phyloP scores from a whole-genome alignment of 2,888 invertebrate genomes.

The Catocala nupta region DNA sequence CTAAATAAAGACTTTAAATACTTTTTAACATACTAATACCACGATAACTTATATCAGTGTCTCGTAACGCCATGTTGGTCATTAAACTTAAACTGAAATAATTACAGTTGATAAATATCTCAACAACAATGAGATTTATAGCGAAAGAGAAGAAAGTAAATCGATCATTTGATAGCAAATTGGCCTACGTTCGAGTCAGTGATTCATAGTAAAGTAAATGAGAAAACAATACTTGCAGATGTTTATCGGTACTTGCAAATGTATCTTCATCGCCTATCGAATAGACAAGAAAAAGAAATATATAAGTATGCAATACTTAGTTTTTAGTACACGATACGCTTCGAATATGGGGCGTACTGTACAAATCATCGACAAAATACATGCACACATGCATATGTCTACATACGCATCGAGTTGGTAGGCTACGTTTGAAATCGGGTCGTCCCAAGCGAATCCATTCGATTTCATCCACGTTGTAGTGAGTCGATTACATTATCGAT shows the following conservation, averaged over 20 bases:
- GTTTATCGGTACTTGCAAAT: constrained; percentile 65
- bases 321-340: constrained; percentile 49
- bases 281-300: constrained; percentile 45
- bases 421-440: too few relatives aligned
- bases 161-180: constrained; percentile 53
- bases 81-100: constrained; percentile 43
- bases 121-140: constrained; percentile 51
- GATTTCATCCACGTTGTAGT: too few relatives aligned
- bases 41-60: constrained; percentile 12
- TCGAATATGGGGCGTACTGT: constrained; percentile 6
- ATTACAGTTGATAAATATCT: constrained; percentile 48
- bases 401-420: too few relatives aligned
- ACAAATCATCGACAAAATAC: too few relatives aligned
- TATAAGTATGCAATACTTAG: constrained; percentile 32
- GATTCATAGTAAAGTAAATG: constrained; percentile 64
- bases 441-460: too few relatives aligned
- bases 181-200: constrained; percentile 56
- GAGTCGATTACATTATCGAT: too few relatives aligned
- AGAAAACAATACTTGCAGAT: constrained; percentile 55
- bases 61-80: constrained; percentile 40
- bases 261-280: constrained; percentile 55
- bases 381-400: too few relatives aligned
- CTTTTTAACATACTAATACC: constrained; percentile 25
- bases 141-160: constrained; percentile 65
- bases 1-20: constrained; percentile 20